Conservation (phyloP, 1,140 invertebrate genomes). For the Drosophila gunungcola region DNA sequence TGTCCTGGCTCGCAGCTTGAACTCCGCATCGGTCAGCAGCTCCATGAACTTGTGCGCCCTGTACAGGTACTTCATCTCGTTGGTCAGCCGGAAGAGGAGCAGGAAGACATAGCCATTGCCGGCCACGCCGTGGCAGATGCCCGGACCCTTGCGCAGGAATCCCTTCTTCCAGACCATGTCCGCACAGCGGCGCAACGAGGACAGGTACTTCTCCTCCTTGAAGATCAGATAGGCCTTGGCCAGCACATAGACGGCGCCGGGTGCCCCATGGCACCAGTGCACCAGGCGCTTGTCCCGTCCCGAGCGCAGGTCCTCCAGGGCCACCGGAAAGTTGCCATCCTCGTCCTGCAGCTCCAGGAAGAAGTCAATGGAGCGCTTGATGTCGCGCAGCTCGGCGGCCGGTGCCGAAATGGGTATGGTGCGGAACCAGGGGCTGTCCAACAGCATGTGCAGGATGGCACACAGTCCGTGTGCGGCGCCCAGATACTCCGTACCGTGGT, state of each 20-base stretch:
- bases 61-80: conserved; percentile 89
- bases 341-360: conserved; percentile 88
- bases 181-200: conserved; percentile 88
- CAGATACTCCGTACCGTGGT: conserved; percentile 94
- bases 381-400: conserved; percentile 87
- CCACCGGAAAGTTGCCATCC: conserved; percentile 92
- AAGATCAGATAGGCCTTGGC: conserved; percentile 92
- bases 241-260: conserved; percentile 92
- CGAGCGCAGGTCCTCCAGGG: conserved; percentile 88
- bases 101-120: conserved; percentile 95
- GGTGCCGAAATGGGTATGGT: conserved; percentile 84
- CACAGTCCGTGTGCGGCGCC: conserved; percentile 92
- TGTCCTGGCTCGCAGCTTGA: conserved; percentile 88
- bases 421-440: conserved; percentile 85
- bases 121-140: conserved; percentile 94
- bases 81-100: conserved; percentile 91
- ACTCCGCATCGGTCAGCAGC: conserved; percentile 89
- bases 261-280: conserved; percentile 96
- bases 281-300: conserved; percentile 88
- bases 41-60: conserved; percentile 91
- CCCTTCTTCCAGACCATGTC: conserved; percentile 93
- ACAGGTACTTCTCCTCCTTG: conserved; percentile 90
- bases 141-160: conserved; percentile 92
- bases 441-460: conserved; percentile 87
- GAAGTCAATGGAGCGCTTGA: conserved; percentile 85